phyloP scores from a whole-genome alignment of 2,888 invertebrate genomes.

The Ophion slaviceki region DNA sequence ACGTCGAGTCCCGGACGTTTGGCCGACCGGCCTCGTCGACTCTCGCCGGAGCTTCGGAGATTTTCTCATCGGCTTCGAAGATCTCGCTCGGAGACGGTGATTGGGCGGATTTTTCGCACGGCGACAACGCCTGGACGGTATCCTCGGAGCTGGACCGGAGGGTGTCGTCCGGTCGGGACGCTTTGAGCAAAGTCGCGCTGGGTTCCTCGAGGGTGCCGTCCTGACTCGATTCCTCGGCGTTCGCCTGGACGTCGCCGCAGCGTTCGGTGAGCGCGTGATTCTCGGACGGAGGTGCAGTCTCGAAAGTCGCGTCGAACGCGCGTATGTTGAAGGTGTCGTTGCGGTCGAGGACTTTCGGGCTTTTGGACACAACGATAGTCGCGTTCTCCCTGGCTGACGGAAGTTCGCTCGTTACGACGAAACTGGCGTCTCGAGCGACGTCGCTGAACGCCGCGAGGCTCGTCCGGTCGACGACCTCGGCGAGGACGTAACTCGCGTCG shows the following conservation, averaged over 20 bases:
- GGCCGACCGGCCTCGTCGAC: neutral
- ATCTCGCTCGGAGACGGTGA: neutral
- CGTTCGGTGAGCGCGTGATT: neutral
- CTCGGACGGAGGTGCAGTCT: neutral
- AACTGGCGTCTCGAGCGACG: conserved; percentile 37
- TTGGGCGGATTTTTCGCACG: neutral
- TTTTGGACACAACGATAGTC: neutral
- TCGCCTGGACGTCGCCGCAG: neutral
- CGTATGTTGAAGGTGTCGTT: conserved; percentile 43
- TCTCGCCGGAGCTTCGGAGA: neutral
- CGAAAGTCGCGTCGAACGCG: conserved; percentile 48
- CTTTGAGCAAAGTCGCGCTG: neutral
- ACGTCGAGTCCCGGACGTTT: neutral
- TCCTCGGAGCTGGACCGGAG: neutral
- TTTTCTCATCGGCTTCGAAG: neutral
- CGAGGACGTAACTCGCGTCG: conserved; percentile 49
- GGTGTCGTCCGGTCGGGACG: neutral
- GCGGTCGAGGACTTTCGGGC: conserved; percentile 1
- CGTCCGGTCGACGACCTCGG: conserved; percentile 6
- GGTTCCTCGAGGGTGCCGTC: conserved; percentile 50
- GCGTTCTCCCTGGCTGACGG: conserved; percentile 5
- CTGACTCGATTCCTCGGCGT: conserved; percentile 10
- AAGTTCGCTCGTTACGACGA: conserved; percentile 18
- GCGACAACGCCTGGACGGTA: neutral
- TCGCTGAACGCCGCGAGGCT: conserved; percentile 3